Percentiles rank a stretch among this genome's conserved stretches.
Evolutionary conservation across 2,797 vertebrate genomes (phyloP).

Genomic region (Phrynocephalus vlangalii): DNA sequence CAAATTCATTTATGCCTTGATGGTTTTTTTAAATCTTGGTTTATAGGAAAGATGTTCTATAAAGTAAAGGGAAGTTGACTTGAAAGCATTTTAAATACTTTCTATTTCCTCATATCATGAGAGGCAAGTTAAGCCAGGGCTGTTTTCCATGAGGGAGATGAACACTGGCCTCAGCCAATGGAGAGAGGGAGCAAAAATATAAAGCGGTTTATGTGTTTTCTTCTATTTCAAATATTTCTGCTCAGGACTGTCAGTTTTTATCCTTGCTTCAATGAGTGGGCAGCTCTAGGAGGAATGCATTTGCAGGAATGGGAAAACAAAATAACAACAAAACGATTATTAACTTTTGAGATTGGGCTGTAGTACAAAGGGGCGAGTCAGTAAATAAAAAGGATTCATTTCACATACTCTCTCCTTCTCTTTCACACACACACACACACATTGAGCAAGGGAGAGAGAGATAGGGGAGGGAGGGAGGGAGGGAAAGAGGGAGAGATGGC

Average conservation of each 20-base stretch:
- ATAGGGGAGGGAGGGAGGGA: not conserved
- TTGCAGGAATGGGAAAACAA: slow-evolving; percentile 25
- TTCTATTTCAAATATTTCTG: not conserved
- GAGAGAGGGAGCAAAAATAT: not conserved
- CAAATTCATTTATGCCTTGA: not conserved
- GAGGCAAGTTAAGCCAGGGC: not conserved
- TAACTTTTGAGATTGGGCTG: slow-evolving; percentile 27
- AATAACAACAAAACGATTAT: not conserved
- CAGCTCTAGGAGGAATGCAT: not conserved
- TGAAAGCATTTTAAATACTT: no score
- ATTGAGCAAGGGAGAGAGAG: no score
- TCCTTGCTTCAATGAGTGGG: not conserved
- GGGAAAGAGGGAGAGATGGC: not conserved
- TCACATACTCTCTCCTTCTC: not conserved
- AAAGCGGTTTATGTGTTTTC: not conserved
- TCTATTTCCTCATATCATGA: not conserved
- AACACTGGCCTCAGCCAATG: not conserved
- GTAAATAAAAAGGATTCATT: slow-evolving; percentile 8
- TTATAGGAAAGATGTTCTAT: not conserved
- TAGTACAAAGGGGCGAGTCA: slow-evolving; percentile 42
- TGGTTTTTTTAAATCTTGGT: not conserved
- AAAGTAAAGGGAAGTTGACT: not conserved
- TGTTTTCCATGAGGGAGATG: not conserved
- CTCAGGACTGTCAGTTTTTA: not conserved
- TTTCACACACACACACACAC: no score